Base-by-base conservation (phyloP, 2,797 vertebrate species). In the Manis pentadactyla region DNA sequence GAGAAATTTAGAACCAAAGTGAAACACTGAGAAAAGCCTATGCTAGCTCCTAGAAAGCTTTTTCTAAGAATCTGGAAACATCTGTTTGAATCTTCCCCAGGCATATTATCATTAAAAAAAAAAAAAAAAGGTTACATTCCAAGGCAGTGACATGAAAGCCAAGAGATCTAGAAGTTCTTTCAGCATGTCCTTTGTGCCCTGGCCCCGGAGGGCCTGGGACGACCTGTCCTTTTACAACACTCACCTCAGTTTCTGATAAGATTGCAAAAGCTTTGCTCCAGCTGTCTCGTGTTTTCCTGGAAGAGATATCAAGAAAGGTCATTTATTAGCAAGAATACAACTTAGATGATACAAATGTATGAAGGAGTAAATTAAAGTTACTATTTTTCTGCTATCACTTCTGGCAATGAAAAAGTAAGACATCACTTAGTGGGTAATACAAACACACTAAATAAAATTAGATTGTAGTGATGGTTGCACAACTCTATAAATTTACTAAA, bases 251-350 rank as follows among this genome's bases (percentile, higher is more conserved):
- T 98, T 98, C 81, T 98, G 98, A 96, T 99, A 99, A 96, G 99
- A 98, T 97, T 99, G 98, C 95, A 99, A 96, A 11, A 99, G 98
- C 87, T 98, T 99, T 69, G 99, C 99, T 57, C 99, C 99, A n/a
- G 97, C 98, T 0, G 99, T 99, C 98, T 99, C 99, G 13, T 98
- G 98, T 97, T 98, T 99, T 87, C 98, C 99, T 99, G 98, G 84
- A 98, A 97, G 81, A 93, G 92, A 84, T 55, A 87, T 2, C 27
- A 4, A 37, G 0, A 69, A 87, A 98, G 92, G 93, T 93, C 82
- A 95, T 27, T 96, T 63, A 53, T 21, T 13, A 97, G 49, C 18
- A 79, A 68, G 55, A 85, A 23, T 2, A 66, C 2, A n/a, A 64
- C 19, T 29, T 12, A 27, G 51, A 59, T 3, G 31, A 11, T 17